Evolutionary conservation across 2,797 vertebrate genomes (phyloP).

Genomic region (Babyrousa celebensis): DNA sequence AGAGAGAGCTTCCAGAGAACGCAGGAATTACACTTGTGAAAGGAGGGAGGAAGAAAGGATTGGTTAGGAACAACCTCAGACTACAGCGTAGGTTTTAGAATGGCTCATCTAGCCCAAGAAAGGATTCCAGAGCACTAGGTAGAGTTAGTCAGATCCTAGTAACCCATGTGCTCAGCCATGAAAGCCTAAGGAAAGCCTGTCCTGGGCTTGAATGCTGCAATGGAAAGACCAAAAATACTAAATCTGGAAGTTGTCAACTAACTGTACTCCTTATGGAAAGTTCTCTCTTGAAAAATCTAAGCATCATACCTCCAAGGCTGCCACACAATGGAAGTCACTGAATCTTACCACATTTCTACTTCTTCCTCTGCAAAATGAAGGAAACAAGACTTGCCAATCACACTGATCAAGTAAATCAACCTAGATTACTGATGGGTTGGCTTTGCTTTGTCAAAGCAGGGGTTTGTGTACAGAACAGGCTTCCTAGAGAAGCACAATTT

Average conservation of each 20-base stretch:
- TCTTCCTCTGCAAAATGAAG: neutral
- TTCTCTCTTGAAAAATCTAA: slow-evolving; percentile 25
- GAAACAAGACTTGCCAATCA: neutral
- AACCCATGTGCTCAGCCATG: neutral
- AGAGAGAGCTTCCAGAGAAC: neutral
- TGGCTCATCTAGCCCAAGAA: neutral
- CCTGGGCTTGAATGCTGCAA: neutral
- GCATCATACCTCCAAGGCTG: neutral
- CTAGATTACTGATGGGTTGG: neutral
- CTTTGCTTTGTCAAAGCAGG: neutral
- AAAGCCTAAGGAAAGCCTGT: neutral
- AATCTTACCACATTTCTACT: neutral
- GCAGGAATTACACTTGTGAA: neutral
- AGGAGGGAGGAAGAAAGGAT: neutral
- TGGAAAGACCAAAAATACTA: neutral
- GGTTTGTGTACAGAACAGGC: neutral
- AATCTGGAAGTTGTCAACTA: neutral
- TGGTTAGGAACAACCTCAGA: neutral
- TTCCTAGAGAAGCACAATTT: neutral
- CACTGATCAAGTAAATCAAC: neutral
- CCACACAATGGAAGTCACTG: neutral
- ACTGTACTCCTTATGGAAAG: neutral
- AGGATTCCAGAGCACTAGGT: neutral
- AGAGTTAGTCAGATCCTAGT: neutral
- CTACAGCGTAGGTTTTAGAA: neutral